Evolutionary conservation across 2,113 vertebrate genomes (phyloP).

Genomic region (Psophia crepitans): DNA sequence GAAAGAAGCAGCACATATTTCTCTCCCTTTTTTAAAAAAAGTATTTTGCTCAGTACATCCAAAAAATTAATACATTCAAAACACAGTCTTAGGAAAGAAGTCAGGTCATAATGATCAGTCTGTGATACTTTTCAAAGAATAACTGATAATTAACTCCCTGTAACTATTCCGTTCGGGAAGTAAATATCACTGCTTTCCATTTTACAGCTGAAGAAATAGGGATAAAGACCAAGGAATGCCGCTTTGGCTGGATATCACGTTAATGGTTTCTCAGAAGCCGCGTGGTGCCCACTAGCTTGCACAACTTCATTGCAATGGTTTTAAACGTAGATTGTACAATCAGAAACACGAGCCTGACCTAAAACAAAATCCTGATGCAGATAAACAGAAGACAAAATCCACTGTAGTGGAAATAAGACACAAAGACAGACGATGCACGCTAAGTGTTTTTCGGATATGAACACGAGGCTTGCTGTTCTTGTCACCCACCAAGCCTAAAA

Average conservation of each 20-base stretch:
- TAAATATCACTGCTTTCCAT: background rate
- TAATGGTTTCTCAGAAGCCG: background rate
- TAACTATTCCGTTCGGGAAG: background rate
- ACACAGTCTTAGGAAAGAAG: background rate
- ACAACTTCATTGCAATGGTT: background rate
- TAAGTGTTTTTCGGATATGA: background rate
- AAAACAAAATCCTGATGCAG: background rate
- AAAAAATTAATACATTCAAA: background rate
- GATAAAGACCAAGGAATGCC: background rate
- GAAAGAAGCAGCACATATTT: background rate
- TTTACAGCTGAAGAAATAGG: background rate
- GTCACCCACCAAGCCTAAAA: background rate
- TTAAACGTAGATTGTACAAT: background rate
- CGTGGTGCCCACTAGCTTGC: rapidly evolving
- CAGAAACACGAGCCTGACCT: background rate
- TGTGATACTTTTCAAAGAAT: background rate
- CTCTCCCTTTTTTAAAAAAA: background rate
- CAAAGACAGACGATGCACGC: rapidly evolving
- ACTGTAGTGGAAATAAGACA: background rate
- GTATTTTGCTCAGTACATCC: background rate
- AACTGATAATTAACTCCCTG: background rate
- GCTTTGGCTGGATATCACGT: background rate
- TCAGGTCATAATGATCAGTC: background rate
- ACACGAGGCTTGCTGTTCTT: background rate
- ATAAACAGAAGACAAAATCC: background rate